Evolutionary conservation across 2,113 vertebrate genomes (phyloP).

Genomic region (Bucco capensis): DNA sequence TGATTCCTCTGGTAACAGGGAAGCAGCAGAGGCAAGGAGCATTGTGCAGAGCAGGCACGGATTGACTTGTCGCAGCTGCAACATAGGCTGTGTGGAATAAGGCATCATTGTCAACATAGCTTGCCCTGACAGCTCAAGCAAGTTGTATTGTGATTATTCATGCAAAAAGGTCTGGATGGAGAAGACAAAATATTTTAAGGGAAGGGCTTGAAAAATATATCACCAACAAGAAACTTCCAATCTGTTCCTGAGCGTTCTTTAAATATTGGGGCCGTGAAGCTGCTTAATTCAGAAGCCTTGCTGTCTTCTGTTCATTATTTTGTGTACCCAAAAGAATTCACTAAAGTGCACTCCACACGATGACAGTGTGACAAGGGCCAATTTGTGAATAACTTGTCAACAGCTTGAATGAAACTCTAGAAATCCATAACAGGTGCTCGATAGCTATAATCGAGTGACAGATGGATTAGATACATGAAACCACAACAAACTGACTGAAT

Average conservation of each 20-base stretch:
- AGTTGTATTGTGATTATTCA: slow-evolving; percentile 20
- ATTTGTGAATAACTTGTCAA: slow-evolving; percentile 75
- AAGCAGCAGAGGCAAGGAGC: neutral
- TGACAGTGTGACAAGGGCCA: slow-evolving; percentile 68
- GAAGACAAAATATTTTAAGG: slow-evolving; percentile 54
- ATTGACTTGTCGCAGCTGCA: slow-evolving; percentile 33
- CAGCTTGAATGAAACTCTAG: slow-evolving; percentile 71
- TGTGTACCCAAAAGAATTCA: slow-evolving; percentile 71
- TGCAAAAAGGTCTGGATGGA: neutral
- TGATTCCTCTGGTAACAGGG: neutral
- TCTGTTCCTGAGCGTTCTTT: slow-evolving; percentile 7
- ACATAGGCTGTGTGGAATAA: neutral
- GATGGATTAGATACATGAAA: slow-evolving; percentile 74
- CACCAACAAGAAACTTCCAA: slow-evolving; percentile 25
- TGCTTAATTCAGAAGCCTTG: slow-evolving; percentile 50
- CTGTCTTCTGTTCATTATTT: slow-evolving; percentile 65
- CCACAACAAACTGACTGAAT: slow-evolving; percentile 72
- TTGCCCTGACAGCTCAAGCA: slow-evolving; percentile 19
- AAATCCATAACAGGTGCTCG: slow-evolving; percentile 72
- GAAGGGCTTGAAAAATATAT: slow-evolving; percentile 5
- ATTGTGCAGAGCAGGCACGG: neutral
- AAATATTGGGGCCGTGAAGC: neutral
- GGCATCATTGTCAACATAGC: neutral
- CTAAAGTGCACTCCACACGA: slow-evolving; percentile 62
- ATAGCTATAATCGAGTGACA: slow-evolving; percentile 71